phyloP scores from a whole-genome alignment of 2,888 invertebrate genomes.

The Apamea crenata region DNA sequence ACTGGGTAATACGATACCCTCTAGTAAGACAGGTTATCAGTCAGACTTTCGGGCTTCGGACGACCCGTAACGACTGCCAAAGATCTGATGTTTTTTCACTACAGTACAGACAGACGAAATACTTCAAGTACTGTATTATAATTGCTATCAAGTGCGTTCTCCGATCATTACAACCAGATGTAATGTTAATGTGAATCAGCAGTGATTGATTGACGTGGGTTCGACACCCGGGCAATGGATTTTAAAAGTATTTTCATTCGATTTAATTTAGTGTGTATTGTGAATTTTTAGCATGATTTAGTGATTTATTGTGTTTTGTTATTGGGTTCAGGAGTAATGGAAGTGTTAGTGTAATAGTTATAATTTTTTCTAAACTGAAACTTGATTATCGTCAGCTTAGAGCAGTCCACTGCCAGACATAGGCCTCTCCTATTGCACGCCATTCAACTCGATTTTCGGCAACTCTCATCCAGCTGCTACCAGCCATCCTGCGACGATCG shows the following conservation, averaged over 20 bases:
- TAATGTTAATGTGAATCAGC: conserved; percentile 51
- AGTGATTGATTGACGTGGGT: conserved; percentile 64
- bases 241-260: conserved; percentile 34
- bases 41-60: not conserved
- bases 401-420: too few relatives aligned
- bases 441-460: too few relatives aligned
- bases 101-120: conserved; percentile 31
- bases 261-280: conserved; percentile 13
- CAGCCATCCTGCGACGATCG: too few relatives aligned
- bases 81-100: not conserved
- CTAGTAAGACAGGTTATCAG: not conserved
- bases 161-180: conserved; percentile 59
- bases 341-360: not conserved
- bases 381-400: too few relatives aligned
- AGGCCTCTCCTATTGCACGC: too few relatives aligned
- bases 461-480: too few relatives aligned
- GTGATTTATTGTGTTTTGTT: conserved; percentile 2
- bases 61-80: not conserved
- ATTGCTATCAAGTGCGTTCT: conserved; percentile 44
- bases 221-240: conserved; percentile 18
- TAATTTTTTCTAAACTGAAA: too few relatives aligned
- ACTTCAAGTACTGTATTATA: not conserved
- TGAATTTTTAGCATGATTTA: conserved; percentile 6
- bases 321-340: not conserved
- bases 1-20: not conserved